Evolutionary conservation across 2,888 invertebrate species (phyloP).

Genomic region (Brassicogethes aeneus): DNA sequence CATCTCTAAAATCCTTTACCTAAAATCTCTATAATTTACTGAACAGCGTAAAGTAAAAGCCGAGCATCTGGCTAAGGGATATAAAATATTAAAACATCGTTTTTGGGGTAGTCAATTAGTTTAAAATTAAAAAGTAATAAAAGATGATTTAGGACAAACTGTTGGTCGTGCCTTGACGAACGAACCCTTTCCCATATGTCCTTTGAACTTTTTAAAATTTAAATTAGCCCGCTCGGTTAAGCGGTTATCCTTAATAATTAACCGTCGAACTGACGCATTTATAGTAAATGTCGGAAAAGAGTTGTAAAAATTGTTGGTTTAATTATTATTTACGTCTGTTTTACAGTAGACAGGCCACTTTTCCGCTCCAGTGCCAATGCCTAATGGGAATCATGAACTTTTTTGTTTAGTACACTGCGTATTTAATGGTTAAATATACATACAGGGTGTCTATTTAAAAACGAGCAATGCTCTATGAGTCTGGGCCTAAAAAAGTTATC

Average conservation of each 20-base stretch:
- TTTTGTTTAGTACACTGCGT: too few species aligned
- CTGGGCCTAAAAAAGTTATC: too few species aligned
- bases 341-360: too few species aligned
- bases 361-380: too few species aligned
- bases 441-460: too few species aligned
- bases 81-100: background rate
- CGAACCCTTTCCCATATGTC: slow-evolving; percentile 26
- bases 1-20: too few species aligned
- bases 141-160: slow-evolving; percentile 21
- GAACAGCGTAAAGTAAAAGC: too few species aligned
- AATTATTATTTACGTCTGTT: slow-evolving; percentile 5
- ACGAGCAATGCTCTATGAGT: too few species aligned
- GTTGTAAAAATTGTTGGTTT: slow-evolving; percentile 1
- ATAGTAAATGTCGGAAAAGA: slow-evolving; percentile 3
- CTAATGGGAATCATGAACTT: too few species aligned
- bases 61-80: background rate
- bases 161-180: too few species aligned
- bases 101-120: background rate
- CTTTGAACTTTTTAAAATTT: slow-evolving; percentile 2
- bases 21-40: too few species aligned
- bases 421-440: too few species aligned
- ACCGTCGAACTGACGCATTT: slow-evolving; percentile 1
- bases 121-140: slow-evolving; percentile 25
- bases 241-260: slow-evolving; percentile 5
- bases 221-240: slow-evolving; percentile 3